Evolutionary conservation across 1,140 invertebrate species (phyloP), one percentile per base, ranked within the genome.

Genomic region (Megalonaias nervosa): DNA sequence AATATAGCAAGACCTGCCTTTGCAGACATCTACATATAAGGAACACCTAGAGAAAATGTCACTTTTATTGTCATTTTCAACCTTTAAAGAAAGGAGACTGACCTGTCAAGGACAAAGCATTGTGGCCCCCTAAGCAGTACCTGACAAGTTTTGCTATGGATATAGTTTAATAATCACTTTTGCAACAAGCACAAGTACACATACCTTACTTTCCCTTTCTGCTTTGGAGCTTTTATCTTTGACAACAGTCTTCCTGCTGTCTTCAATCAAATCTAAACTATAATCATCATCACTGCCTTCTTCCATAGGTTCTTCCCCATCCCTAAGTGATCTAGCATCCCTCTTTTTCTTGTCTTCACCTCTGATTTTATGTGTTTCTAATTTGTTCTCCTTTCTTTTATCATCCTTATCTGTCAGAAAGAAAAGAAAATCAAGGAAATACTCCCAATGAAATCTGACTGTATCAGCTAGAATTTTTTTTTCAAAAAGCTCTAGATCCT

Each of bases 251-350:
- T 62, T 62, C 21, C 57, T 23, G 21, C 15, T 67, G 21, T 83
- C 79, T 64, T 84, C 82, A 38, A 74, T 80, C 65, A 81, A 67
- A 70, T 81, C 82, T 56, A 81, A 72, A 58, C 64, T 61, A 72
- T 82, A 75, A 56, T 80, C 82, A 67, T 85, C 84, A 61, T 82
- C 80, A 48, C 38, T 48, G 38, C 38, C 38, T 38, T 82, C 79
- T 59, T 85, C 83, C 81, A 84, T 82, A 3, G 67, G 65, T 55
- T 83, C 79, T 21, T 79, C 72, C 21, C 81, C 74, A 19, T 67
- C 14, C 1, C 59, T 57, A 26, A 75, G 65, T 67, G 67, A 58
- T 21, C 61, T 26, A 12, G 59, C 19, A 17, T 67, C 68, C 13
- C 55, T 12, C 31, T 67, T 58, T 68, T 75, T 65, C 16, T 60